Base-by-base conservation (phyloP, 2,113 vertebrate genomes). In the Caloenas nicobarica region DNA sequence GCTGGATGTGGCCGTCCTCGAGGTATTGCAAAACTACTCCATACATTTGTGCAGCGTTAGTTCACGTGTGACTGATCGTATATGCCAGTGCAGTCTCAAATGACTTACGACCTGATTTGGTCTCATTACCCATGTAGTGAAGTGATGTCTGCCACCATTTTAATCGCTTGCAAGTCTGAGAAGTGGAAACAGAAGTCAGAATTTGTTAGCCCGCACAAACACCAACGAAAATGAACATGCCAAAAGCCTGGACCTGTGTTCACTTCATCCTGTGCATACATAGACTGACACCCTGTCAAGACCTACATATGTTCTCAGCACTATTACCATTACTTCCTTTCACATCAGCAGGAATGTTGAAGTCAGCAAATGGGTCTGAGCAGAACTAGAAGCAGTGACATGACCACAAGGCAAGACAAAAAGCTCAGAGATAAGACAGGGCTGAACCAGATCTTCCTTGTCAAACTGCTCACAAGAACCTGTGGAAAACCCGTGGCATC, bases 101-200 rank as follows among this genome's bases (percentile, higher is more conserved):
- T 81, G 56, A 89, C 77, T 81, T 86, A 70, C 5, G 19, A 77
- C 84, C 72, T 65, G 71, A 91, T 80, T 80, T 62, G 80, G 84
- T 82, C 54, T 86, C 83, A 50, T 78, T 78, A 84, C 19, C 62
- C 54, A 50, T 10, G 34, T 61, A 86, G 64, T 31, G 34, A 93
- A 93, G 80, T 64, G 65, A 93, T 64, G 84, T 66, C 90, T 87
- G 46, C 73, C 74, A 70, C 72, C 61, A 58, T 78, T 91, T 69
- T 83, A 86, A 86, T 92, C 95, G 91, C 72, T 83, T 50, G 42
- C 7, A 53, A 84, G 54, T 76, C 72, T 81, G 64, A 92, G 62
- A 65, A 80, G 28, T 81, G 48, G 40, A 86, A 94, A 74, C 26
- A 81, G 86, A 95, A 93, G 78, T 62, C 80, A 68, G 81, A 66